A percentile compares a stretch with the other conserved stretches of the same genome.
These are phyloP conservation scores for Rhabdomys dilectus DNA, from an alignment of 2,113 vertebrate genomes.

Conservation along the genomic window DNA sequence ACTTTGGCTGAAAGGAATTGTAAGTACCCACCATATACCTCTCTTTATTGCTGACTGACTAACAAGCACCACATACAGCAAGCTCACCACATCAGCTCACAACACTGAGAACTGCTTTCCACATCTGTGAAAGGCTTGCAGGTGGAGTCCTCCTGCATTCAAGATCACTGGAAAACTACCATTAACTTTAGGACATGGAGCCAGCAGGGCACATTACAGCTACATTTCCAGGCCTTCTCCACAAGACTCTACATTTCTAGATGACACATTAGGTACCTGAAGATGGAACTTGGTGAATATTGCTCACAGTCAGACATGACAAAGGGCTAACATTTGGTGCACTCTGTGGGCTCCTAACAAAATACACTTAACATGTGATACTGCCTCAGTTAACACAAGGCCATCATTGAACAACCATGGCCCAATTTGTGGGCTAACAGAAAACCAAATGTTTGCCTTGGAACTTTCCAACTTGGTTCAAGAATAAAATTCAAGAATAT, in stretches of 20 bases:
- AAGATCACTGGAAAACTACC: neutral
- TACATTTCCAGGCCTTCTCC: neutral
- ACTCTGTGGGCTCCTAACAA: slow-evolving; percentile 65
- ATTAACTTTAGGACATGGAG: neutral
- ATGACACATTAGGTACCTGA: slow-evolving; percentile 21
- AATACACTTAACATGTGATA: slow-evolving; percentile 65
- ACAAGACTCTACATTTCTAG: neutral
- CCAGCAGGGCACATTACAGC: neutral
- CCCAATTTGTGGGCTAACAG: slow-evolving; percentile 73
- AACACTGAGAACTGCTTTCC: neutral
- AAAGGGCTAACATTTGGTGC: slow-evolving; percentile 51
- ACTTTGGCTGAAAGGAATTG: neutral
- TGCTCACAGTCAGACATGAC: slow-evolving; percentile 49
- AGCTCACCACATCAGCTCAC: rapidly evolving
- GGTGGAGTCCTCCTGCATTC: neutral
- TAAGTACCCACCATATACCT: neutral
- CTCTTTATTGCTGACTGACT: neutral
- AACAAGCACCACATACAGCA: neutral
- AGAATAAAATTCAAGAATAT: slow-evolving; percentile 69
- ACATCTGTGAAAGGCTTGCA: neutral
- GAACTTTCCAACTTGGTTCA: slow-evolving; percentile 67
- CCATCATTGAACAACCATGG: slow-evolving; percentile 70
- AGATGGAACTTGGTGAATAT: neutral
- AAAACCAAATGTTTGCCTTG: slow-evolving; percentile 77
- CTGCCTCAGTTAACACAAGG: slow-evolving; percentile 65